Evolutionary conservation across 2,113 vertebrate genomes (phyloP), one percentile per base, ranked within the genome.

Genomic region (Pluvialis apricaria): DNA sequence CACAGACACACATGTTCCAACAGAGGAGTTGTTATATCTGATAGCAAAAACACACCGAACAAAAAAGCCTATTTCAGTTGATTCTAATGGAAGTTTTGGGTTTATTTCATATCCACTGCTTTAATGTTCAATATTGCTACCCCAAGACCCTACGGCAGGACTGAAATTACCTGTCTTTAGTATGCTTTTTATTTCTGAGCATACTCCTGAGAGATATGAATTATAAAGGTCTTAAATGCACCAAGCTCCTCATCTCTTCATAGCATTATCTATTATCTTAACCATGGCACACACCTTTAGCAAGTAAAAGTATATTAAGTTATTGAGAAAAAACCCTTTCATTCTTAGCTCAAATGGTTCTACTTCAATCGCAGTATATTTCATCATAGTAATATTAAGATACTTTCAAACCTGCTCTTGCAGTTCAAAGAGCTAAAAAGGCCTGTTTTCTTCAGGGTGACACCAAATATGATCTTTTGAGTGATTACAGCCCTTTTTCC

Each of bases 101-200:
- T 54, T 94, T 80, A 85, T 96, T 94, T 88, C 18, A 4, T 84
- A 81, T 22, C 68, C 47, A n/a, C 36, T 61, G 24, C 69, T 80
- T 84, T 91, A 81, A 61, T 14, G 8, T 54, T 82, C 10, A 25
- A 40, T 55, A 85, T 38, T 84, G 34, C 68, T 73, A 84, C 70
- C 76, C 68, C 71, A 84, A 14, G 22, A 24, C 82, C 64, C 84
- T 90, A 26, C 92, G 91, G 86, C 51, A 96, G 77, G 61, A 89
- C 51, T 95, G 78, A 94, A 89, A 94, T 96, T 78, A 93, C 65
- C 47, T 92, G 47, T 92, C 66, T 82, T 84, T 45, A 93, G 10
- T 22, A n/a, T n/a, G 45, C 19, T 92, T 96, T 88, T 60, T 93
- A 71, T 86, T 71, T 96, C 77, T 94, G 96, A 97, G n/a, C 0